Evolutionary conservation across 2,888 invertebrate genomes (phyloP), one percentile per base, ranked within the genome.

Genomic region (Nephrotoma guestfalica): DNA sequence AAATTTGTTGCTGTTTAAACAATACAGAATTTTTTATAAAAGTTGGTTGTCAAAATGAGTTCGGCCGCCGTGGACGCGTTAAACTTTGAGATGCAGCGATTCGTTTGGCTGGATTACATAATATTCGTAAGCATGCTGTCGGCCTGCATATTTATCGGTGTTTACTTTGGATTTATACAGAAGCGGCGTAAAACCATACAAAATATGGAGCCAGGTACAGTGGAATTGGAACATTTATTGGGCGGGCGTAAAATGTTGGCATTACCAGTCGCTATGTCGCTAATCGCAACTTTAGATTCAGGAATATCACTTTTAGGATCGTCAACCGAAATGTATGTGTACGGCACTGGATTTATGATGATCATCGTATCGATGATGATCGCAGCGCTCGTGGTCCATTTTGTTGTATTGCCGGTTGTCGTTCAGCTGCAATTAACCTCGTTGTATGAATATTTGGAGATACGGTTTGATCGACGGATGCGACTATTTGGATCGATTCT

Each of bases 231-330:
- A 86, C 95, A 95, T 89, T 91, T 96, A 86, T 94, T 95, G 87
- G 95, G 95, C 1, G 94, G 94, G 85, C 91, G 95, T 86, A 93
- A 93, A 87, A 95, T 96, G 95, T 92, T 92, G 86, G 93, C 93
- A 15, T 93, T 96, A 89, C 96, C 96, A 4, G 93, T 96, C 43
- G 93, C 94, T 86, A 93, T 96, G 92, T 95, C 95, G 1, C 91
- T 96, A 6, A 93, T 96, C 89, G 95, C 96, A 71, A 71, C 71
- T 2, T 11, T 71, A 9, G 71, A 71, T 13, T 94, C 94, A 88
- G 95, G 94, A 0, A 95, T 95, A 88, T 94, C 84, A 6, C 41
- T 84, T n/a, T 41, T 84, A 6, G 84, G 84, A 11, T 84, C 84
- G 0, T 84, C 84, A 5, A 84, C 84, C 5, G 84, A 84, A 84